phyloP scores from a whole-genome alignment of 1,140 invertebrate genomes.

The Drosophila pseudoobscura region DNA sequence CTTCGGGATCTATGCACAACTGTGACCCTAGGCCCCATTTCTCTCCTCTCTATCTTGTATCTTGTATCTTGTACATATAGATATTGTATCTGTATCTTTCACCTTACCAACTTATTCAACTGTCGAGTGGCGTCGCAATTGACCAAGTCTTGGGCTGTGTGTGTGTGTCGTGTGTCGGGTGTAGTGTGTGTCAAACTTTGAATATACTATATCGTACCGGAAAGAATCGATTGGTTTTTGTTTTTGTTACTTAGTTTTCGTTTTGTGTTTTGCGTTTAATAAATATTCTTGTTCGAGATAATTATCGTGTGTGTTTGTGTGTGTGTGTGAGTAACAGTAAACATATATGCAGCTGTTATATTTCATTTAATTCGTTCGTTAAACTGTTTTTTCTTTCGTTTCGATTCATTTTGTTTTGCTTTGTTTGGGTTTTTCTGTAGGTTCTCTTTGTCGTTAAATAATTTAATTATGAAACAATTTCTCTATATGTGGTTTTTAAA shows the following conservation, averaged over 20 bases:
- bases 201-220: constrained; percentile 6
- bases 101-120: constrained; percentile 21
- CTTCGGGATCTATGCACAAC: constrained; percentile 36
- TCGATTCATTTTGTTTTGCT: constrained; percentile 8
- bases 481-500: constrained; percentile 51
- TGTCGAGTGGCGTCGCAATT: constrained; percentile 5
- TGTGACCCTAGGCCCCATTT: constrained; percentile 31
- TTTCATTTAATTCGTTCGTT: constrained; percentile 55
- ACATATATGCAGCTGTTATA: constrained; percentile 77
- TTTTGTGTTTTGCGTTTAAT: constrained; percentile 43
- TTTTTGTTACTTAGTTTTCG: constrained; percentile 6
- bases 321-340: constrained; percentile 66
- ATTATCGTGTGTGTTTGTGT: constrained; percentile 33
- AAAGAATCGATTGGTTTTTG: constrained; percentile 22
- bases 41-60: constrained; percentile 4
- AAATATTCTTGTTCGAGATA: constrained; percentile 62
- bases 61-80: constrained; percentile 18
- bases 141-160: constrained; percentile 28
- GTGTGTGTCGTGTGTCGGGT: constrained; percentile 10
- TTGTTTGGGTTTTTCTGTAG: constrained; percentile 36
- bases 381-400: constrained; percentile 48
- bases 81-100: constrained; percentile 3
- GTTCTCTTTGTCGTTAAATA: constrained; percentile 58
- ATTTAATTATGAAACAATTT: constrained; percentile 75
- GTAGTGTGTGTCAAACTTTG: background rate